Percentiles rank a stretch among this genome's conserved stretches.
phyloP scores from a whole-genome alignment of 2,113 vertebrate genomes.

The Petroica traversi region DNA sequence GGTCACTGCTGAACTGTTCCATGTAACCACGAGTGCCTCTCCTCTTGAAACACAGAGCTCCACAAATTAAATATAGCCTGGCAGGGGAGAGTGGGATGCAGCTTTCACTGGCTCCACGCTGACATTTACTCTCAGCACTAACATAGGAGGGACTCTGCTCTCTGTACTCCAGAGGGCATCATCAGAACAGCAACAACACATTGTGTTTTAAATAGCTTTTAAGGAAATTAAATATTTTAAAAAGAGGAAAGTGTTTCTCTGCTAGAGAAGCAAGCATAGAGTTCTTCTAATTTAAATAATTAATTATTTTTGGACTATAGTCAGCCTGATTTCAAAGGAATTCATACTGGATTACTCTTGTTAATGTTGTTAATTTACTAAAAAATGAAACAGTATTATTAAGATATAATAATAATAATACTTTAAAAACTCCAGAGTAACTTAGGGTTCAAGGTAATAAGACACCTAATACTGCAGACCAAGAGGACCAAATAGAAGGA shows the following conservation, averaged over 20 bases:
- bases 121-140: background rate
- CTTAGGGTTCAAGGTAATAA: background rate
- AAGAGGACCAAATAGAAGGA: background rate
- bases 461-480: background rate
- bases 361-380: background rate
- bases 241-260: background rate
- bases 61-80: background rate
- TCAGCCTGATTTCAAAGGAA: background rate
- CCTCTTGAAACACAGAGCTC: background rate
- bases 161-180: background rate
- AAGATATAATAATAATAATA: background rate
- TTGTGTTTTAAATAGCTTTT: background rate
- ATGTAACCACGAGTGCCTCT: background rate
- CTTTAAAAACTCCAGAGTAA: rapidly evolving
- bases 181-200: background rate
- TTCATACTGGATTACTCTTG: background rate
- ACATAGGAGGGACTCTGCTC: rapidly evolving
- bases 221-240: background rate
- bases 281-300: background rate
- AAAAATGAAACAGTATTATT: background rate
- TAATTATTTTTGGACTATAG: background rate
- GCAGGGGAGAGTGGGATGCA: background rate
- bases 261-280: background rate
- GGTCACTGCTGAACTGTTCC: background rate
- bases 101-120: rapidly evolving